Evolutionary conservation across 2,113 vertebrate species (phyloP), one percentile per base, ranked within the genome.

Genomic region (Acrocephalus kingi): DNA sequence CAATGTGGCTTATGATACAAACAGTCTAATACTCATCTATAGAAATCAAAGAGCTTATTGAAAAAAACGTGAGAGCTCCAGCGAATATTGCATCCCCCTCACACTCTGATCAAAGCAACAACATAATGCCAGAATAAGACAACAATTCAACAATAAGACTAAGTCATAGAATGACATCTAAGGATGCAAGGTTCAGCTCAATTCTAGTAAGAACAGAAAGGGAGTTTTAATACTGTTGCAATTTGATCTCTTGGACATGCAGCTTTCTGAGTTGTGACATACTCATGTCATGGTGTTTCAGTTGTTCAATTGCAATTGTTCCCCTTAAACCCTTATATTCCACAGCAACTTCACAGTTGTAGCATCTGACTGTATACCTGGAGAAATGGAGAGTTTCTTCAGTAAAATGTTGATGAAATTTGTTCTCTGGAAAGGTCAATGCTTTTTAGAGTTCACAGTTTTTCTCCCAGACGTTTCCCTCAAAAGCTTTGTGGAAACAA

Each of bases 71-170:
- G 78, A 89, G 48, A 74, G 15, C 61, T 79, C 39, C 58, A 55
- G 35, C 11, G 91, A 72, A 61, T 87, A 85, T 24, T 25, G 35
- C 48, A 75, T 37, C 20, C 31, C 18, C 5, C 28, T 95, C 74
- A 72, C 61, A 64, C 9, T 94, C 72, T 90, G 78, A 94, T 93
- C 92, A 93, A 96, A 94, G 71, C 62, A 87, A 86, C 89, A 81
- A 37, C 78, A 64, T 33, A 72, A 72, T 84, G 69, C 49, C 48
- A 95, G 72, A 93, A 89, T 78, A 59, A 89, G 66, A 89, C 33
- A 95, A 87, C 35, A 75, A 76, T 82, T 87, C 69, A 84, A 39
- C 87, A 71, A n/a, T 51, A 84, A 85, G 58, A 61, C 84, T 64
- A 56, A 82, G 41, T 45, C 73, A 41, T 14, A 82, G 33, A 75